Base-by-base conservation (phyloP, 2,888 invertebrate species). In the Rhorus exstirpatorius region DNA sequence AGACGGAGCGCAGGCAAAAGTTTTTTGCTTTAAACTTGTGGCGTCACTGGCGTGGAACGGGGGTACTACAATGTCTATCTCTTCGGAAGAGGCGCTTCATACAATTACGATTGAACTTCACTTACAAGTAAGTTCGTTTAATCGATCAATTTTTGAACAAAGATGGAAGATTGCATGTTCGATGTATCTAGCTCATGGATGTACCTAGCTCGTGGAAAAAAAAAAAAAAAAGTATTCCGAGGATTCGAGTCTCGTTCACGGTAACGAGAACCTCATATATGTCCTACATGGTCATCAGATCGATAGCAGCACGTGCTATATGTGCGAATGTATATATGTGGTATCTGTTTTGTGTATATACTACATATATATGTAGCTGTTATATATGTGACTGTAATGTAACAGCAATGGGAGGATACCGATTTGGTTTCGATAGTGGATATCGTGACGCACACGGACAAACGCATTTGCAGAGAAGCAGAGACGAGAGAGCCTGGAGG, bases 391-490 rank as follows among this genome's bases (percentile, higher is more conserved):
- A n/a, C n/a, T 67, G n/a, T 49, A n/a, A 24, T 38, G 55, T 67
- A 81, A 81, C 60, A 61, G 38, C 51, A 61, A 72, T 77, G 49
- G 81, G 58, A 72, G 72, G 72, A 81, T 77, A 55, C 68, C 46
- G 72, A 61, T 38, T 74, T 53, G 72, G 60, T 72, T 72, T 81
- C 72, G 81, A 81, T 78, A 81, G 77, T 63, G 79, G 68, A 83
- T 79, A 83, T 76, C 76, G 70, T 75, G 49, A 70, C 71, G 80
- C 70, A 78, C 70, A 65, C 24, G 68, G n/a, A n/a, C 53, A 74
- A 81, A 83, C 71, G 76, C 81, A 81, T 81, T 81, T 70, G 60
- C 75, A 74, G 61, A 67, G 71, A 68, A 78, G 77, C n/a, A n/a
- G n/a, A 67, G 60, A 26, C 21, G 60, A 61, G 46, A 17, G 68